These are phyloP conservation scores for Helleia helle DNA, from an alignment of 2,888 invertebrate genomes.

Conservation along the genomic window DNA sequence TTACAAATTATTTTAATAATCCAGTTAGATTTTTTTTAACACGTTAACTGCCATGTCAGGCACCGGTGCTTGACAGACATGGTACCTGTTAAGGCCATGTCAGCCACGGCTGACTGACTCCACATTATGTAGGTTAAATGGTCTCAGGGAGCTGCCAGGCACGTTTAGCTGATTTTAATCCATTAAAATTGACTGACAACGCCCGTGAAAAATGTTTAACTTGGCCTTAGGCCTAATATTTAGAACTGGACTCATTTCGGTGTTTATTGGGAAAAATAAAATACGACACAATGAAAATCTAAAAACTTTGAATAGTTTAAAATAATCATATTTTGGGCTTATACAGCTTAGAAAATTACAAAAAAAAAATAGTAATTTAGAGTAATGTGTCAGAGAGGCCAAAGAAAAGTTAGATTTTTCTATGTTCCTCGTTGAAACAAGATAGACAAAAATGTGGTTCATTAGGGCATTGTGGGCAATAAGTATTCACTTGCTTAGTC, in stretches of 20 bases:
- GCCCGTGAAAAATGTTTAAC: slow-evolving; percentile 14
- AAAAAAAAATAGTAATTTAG: slow-evolving; percentile 6
- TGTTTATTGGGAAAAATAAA: slow-evolving; percentile 12
- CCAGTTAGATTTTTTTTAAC: no score
- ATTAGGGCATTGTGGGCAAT: slow-evolving; percentile 21
- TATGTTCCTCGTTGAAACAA: slow-evolving; percentile 20
- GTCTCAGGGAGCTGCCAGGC: slow-evolving; percentile 14
- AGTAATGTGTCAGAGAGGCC: slow-evolving; percentile 2
- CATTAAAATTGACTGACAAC: slow-evolving; percentile 18
- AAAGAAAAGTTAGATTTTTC: slow-evolving; percentile 10
- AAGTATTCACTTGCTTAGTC: slow-evolving; percentile 14
- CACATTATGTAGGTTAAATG: no score
- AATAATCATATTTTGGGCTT: slow-evolving; percentile 13
- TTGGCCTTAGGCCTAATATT: slow-evolving; percentile 9
- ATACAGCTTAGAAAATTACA: no score
- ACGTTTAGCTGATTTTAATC: slow-evolving; percentile 17
- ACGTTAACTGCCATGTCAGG: no score
- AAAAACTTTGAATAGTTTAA: slow-evolving; percentile 9
- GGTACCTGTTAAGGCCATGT: no score
- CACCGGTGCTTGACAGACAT: no score
- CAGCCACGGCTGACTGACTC: no score
- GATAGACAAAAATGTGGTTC: slow-evolving; percentile 20
- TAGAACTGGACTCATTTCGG: slow-evolving; percentile 11
- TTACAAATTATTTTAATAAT: no score
- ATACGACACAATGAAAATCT: slow-evolving; percentile 12